phyloP scores from a whole-genome alignment of 2,797 vertebrate genomes.

The Acomys russatus region DNA sequence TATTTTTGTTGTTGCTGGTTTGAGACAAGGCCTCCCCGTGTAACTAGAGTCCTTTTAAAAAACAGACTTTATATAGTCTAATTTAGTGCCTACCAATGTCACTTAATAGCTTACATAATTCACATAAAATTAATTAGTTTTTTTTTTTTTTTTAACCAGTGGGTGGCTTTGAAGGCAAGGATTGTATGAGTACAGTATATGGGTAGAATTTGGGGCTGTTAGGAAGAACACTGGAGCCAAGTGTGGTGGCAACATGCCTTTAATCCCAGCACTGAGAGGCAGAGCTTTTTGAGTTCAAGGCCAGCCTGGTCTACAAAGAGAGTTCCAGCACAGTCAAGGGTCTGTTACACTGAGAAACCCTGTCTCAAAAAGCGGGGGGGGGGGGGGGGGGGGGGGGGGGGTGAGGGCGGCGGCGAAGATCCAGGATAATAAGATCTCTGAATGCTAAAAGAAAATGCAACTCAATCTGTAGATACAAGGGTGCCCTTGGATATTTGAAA shows the following conservation, averaged over 20 bases:
- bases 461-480: neutral
- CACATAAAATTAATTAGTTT: slow-evolving; percentile 19
- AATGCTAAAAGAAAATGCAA: slow-evolving; percentile 63
- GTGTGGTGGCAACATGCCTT: no score
- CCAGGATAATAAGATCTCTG: slow-evolving; percentile 4
- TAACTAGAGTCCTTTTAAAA: neutral
- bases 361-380: no score
- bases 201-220: neutral
- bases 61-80: neutral
- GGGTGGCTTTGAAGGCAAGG: neutral
- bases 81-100: neutral
- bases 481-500: neutral
- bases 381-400: no score
- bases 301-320: no score
- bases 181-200: neutral
- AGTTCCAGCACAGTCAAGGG: no score
- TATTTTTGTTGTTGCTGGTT: neutral
- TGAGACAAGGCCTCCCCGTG: neutral
- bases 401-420: neutral
- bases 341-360: no score
- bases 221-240: neutral
- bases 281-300: no score
- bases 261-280: no score
- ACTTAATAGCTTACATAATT: neutral
- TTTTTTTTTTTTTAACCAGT: slow-evolving; percentile 50